These are phyloP conservation scores for Sebastolobus altivelis DNA, from an alignment of 2,797 vertebrate genomes.

Conservation along the genomic window DNA sequence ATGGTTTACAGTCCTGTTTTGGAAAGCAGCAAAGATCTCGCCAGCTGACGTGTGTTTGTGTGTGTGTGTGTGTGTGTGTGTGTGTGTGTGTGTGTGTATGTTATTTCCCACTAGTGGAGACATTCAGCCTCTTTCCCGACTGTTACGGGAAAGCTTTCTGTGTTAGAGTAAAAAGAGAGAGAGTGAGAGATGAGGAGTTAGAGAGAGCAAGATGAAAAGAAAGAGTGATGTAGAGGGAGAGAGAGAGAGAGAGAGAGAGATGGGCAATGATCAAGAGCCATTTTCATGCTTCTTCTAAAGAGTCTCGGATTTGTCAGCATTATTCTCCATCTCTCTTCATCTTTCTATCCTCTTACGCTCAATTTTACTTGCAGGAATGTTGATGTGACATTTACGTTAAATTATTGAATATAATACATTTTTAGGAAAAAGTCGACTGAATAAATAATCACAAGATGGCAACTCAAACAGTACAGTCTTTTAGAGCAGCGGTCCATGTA, in stretches of 20 bases:
- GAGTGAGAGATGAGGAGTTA: neutral
- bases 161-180: slow-evolving; percentile 44
- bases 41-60: neutral
- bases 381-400: neutral
- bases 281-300: slow-evolving; percentile 19
- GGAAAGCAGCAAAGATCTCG: neutral
- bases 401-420: neutral
- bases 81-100: neutral
- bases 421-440: neutral
- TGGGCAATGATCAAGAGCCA: slow-evolving; percentile 13
- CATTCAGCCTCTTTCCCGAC: slow-evolving; percentile 27
- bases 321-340: slow-evolving; percentile 37
- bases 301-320: slow-evolving; percentile 40
- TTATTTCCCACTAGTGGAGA: slow-evolving; percentile 44
- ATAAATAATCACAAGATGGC: neutral
- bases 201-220: neutral
- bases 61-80: neutral
- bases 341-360: slow-evolving; percentile 12
- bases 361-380: neutral
- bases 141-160: slow-evolving; percentile 63
- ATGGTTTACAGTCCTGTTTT: slow-evolving; percentile 26
- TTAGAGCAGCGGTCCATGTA: neutral
- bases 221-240: neutral
- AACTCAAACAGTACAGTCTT: no score
- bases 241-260: neutral